These are phyloP conservation scores for Agonopterix arenella DNA, from an alignment of 2,888 invertebrate genomes.

Conservation along the genomic window DNA sequence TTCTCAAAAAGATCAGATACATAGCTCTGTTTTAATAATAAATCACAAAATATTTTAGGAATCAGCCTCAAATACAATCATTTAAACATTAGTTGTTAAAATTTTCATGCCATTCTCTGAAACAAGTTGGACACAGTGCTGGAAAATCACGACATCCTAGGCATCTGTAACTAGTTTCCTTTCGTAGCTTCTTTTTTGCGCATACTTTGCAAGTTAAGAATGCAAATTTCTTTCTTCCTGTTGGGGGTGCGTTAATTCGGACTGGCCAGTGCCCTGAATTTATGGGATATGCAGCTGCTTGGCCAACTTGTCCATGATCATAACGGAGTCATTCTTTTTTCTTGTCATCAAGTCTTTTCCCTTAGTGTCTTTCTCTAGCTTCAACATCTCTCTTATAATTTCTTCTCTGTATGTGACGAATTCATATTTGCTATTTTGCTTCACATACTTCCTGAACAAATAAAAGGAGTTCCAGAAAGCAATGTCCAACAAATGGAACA, in stretches of 20 bases:
- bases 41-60: too few species aligned
- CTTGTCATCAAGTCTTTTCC: background rate
- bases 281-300: background rate
- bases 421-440: background rate
- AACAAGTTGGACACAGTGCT: slow-evolving; percentile 3
- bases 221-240: background rate
- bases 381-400: background rate
- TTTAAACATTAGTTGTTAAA: too few species aligned
- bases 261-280: slow-evolving; percentile 4
- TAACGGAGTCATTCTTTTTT: background rate
- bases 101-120: slow-evolving; percentile 1
- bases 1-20: too few species aligned
- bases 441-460: background rate
- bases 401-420: background rate
- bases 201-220: slow-evolving; percentile 4
- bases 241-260: background rate
- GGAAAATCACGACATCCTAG: slow-evolving; percentile 1
- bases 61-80: too few species aligned
- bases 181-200: slow-evolving; percentile 1
- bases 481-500: slow-evolving; percentile 8
- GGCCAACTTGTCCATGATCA: background rate
- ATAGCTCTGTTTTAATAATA: too few species aligned
- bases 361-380: background rate
- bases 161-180: slow-evolving; percentile 3
- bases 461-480: background rate